Conservation (phyloP, 2,113 vertebrate species). For the Plotosus lineatus region DNA sequence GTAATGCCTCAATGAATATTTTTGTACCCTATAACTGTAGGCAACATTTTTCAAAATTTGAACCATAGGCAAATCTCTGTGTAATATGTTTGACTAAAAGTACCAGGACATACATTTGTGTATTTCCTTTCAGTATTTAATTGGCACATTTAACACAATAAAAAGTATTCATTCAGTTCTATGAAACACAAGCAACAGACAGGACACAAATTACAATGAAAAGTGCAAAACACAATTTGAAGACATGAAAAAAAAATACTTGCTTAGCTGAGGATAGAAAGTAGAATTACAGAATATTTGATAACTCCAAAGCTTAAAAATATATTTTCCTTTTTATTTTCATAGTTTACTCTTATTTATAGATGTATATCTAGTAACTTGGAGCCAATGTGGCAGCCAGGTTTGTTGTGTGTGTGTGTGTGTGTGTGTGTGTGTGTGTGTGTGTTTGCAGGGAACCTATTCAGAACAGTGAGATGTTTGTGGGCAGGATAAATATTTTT, state of each 20-base stretch:
- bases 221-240: constrained; percentile 71
- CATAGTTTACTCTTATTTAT: constrained; percentile 70
- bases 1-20: background rate
- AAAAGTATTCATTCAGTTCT: constrained; percentile 79
- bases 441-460: background rate
- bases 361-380: constrained; percentile 68
- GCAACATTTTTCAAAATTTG: background rate
- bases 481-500: background rate
- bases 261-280: constrained; percentile 69
- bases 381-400: constrained; percentile 36
- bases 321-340: constrained; percentile 66
- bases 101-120: constrained; percentile 6
- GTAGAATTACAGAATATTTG: constrained; percentile 65
- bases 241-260: constrained; percentile 43
- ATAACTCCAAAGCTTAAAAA: constrained; percentile 69
- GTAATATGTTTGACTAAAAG: background rate
- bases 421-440: no score
- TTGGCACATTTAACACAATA: constrained; percentile 82
- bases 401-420: background rate
- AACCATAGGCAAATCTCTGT: background rate
- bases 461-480: background rate
- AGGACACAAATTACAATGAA: constrained; percentile 63
- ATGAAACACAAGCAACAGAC: constrained; percentile 75
- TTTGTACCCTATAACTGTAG: background rate
- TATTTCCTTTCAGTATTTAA: constrained; percentile 44